These are phyloP conservation scores for Ephestia elutella DNA, from an alignment of 1,140 invertebrate genomes.

Conservation along the genomic window DNA sequence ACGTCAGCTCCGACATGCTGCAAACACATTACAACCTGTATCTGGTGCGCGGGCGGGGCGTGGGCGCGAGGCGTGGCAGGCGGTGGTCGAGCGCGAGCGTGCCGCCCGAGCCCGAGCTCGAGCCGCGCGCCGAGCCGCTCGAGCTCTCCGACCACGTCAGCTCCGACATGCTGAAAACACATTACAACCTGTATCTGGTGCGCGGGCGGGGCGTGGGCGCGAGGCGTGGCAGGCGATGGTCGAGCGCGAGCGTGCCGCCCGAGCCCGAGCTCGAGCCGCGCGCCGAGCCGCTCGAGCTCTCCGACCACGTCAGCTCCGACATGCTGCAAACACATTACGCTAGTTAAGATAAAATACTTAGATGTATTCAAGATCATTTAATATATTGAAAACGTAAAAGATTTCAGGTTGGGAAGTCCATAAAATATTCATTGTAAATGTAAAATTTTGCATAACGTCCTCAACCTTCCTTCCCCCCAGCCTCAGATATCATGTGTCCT, in stretches of 20 bases:
- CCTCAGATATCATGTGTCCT: too few relatives aligned
- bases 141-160: constrained; percentile 69
- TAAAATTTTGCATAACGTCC: too few relatives aligned
- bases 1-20: too few relatives aligned
- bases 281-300: constrained; percentile 65
- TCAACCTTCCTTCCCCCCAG: too few relatives aligned
- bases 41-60: constrained; percentile 39
- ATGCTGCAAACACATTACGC: too few relatives aligned
- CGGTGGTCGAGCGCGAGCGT: constrained; percentile 41
- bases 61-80: constrained; percentile 51
- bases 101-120: constrained; percentile 66
- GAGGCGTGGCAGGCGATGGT: constrained; percentile 45
- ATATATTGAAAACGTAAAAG: too few relatives aligned
- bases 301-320: constrained; percentile 68
- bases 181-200: too few relatives aligned
- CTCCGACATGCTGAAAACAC: constrained; percentile 61
- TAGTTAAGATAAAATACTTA: too few relatives aligned
- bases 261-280: constrained; percentile 70
- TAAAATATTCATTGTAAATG: too few relatives aligned
- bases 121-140: constrained; percentile 64
- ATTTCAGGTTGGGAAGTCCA: too few relatives aligned
- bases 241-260: constrained; percentile 45
- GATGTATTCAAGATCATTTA: background rate
- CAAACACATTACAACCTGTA: too few relatives aligned
- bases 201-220: constrained; percentile 52